phyloP scores from a whole-genome alignment of 1,140 invertebrate species.

The Cydia pomonella region DNA sequence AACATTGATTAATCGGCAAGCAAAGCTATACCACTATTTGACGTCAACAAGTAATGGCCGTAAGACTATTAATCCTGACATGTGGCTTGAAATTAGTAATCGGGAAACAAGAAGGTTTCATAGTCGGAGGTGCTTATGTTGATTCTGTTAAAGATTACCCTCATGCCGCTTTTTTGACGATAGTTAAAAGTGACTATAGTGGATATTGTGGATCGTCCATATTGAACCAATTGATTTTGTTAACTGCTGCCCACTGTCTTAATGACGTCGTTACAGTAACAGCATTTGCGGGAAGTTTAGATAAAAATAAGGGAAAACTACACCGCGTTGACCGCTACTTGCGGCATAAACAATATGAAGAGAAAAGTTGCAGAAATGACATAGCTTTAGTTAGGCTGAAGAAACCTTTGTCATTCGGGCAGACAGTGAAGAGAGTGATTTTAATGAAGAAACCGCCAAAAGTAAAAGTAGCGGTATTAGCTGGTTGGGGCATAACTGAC shows the following conservation, averaged over 20 bases:
- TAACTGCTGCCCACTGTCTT: conserved; percentile 43
- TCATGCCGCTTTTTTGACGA: not conserved
- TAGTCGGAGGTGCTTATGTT: not conserved
- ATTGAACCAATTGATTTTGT: conserved; percentile 37
- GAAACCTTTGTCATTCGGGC: conserved; percentile 32
- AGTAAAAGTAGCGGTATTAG: conserved; percentile 36
- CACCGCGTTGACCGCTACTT: not conserved
- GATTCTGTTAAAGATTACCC: not conserved
- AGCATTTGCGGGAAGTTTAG: not conserved
- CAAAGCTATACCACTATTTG: not conserved
- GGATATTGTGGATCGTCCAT: conserved; percentile 42
- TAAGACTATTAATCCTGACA: not conserved
- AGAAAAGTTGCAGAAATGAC: conserved; percentile 32
- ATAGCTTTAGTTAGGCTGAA: conserved; percentile 39
- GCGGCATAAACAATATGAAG: conserved; percentile 38
- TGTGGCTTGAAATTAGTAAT: not conserved
- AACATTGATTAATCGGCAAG: not conserved
- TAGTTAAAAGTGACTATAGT: too few species aligned
- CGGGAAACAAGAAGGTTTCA: not conserved
- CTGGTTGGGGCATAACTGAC: conserved; percentile 46
- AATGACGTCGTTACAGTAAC: not conserved
- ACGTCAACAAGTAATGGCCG: not conserved
- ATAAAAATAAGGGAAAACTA: not conserved
- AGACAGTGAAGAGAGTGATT: conserved; percentile 39
- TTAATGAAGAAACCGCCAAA: conserved; percentile 35